Conservation (phyloP, 2,888 invertebrate species). For the Steinernema hermaphroditum region DNA sequence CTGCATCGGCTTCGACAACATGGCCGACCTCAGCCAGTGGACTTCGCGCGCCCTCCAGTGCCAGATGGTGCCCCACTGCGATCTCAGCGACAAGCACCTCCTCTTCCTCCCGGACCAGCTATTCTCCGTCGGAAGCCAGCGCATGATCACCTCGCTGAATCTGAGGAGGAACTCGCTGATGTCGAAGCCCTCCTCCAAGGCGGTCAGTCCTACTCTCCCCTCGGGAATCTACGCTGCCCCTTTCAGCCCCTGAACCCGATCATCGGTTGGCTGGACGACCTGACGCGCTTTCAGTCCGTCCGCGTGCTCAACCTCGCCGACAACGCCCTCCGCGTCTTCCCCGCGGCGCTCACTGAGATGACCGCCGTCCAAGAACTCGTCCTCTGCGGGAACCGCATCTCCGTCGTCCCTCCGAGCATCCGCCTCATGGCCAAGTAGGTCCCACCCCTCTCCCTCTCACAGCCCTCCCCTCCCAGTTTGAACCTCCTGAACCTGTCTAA, state of each 20-base stretch:
- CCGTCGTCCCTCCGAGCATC: constrained; percentile 65
- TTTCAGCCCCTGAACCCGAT: constrained; percentile 37
- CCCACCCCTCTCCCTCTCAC: no score
- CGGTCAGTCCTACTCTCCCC: constrained; percentile 7
- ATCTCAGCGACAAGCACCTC: constrained; percentile 69
- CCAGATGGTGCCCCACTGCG: constrained; percentile 53
- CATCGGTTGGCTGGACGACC: constrained; percentile 69
- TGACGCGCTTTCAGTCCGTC: constrained; percentile 67
- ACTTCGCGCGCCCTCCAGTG: constrained; percentile 36
- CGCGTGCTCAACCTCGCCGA: constrained; percentile 69
- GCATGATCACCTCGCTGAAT: constrained; percentile 67
- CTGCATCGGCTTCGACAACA: constrained; percentile 37
- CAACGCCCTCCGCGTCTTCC: constrained; percentile 68
- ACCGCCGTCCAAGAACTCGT: constrained; percentile 45
- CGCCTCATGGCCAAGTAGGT: constrained; percentile 47
- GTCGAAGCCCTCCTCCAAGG: constrained; percentile 28
- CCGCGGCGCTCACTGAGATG: constrained; percentile 66
- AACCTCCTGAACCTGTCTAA: constrained; percentile 51
- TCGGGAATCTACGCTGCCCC: background rate
- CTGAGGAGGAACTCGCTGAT: constrained; percentile 68
- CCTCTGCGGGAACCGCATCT: constrained; percentile 52
- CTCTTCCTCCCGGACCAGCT: constrained; percentile 69
- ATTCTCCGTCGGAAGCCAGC: constrained; percentile 61
- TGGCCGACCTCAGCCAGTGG: constrained; percentile 35
- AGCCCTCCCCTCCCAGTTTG: no score